Conservation (phyloP, 2,113 vertebrate species). For the Paralichthys olivaceus region DNA sequence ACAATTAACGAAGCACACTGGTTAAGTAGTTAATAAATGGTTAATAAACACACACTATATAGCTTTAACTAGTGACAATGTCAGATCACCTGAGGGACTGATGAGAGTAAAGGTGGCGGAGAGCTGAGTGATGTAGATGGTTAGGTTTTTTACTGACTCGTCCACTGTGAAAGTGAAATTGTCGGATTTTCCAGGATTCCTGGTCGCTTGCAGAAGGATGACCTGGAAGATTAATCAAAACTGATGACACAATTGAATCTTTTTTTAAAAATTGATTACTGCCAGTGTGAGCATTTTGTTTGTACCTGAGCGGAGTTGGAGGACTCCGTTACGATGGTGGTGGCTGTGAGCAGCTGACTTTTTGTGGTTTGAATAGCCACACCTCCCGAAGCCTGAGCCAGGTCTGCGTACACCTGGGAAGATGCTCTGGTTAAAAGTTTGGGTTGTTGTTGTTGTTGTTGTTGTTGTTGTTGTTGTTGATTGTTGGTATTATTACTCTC, state of each 20-base stretch:
- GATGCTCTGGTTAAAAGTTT: neutral
- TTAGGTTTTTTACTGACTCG: constrained; percentile 45
- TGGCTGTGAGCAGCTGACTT: constrained; percentile 36
- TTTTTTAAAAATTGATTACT: neutral
- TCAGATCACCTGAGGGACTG: constrained; percentile 60
- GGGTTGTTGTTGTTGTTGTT: neutral
- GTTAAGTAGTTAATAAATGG: neutral
- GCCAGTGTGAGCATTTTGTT: neutral
- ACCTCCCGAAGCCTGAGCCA: constrained; percentile 74
- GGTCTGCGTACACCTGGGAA: constrained; percentile 63
- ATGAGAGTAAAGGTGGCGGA: constrained; percentile 47
- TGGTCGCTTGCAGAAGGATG: constrained; percentile 60
- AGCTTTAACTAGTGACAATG: neutral
- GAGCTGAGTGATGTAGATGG: constrained; percentile 63
- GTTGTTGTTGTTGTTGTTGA: too few species aligned
- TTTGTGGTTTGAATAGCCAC: constrained; percentile 59
- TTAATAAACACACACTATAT: neutral
- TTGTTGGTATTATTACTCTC: neutral
- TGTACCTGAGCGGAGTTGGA: constrained; percentile 61
- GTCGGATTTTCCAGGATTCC: constrained; percentile 46
- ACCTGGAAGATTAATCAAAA: constrained; percentile 52
- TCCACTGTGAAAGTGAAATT: constrained; percentile 68
- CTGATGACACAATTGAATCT: neutral
- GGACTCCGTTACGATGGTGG: constrained; percentile 53
- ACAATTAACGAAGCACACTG: neutral